Base-by-base conservation (phyloP, 1,140 invertebrate genomes). In the Conus ventricosus region DNA sequence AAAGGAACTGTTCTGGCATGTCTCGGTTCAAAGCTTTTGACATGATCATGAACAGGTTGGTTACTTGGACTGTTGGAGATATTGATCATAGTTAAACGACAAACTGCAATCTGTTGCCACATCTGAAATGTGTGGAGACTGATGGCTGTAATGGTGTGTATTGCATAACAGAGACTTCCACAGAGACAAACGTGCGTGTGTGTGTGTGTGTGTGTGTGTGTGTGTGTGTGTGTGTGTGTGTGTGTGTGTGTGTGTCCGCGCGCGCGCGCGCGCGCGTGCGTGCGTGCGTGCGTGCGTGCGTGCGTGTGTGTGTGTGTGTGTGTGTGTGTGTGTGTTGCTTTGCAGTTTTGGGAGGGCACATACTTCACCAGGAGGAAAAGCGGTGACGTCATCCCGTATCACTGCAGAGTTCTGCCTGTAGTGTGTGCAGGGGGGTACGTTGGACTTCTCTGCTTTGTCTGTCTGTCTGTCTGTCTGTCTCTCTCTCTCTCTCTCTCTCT, bases 311-410 rank as follows among this genome's bases (percentile, higher is more conserved):
- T 57, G 57, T 78, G 76, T 75, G 71, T 75, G 71, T 75, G 71
- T 75, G 25, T 75, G 20, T 75, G 20, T 75, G 11, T 75, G n/a
- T 75, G 11, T 23, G n/a, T 75, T 75, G 11, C n/a, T 75, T 6
- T 85, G 60, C 90, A 95, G 95, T 97, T 98, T 95, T 99, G 98
- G 96, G 97, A 98, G 94, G 98, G 98, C 54, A 97, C 97, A 67
- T 96, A 98, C 89, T 97, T 97, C 90, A 97, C 97, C 92, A 96
- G 97, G 84, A 96, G 97, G 92, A 97, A 98, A 95, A 97, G 96
- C 81, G 97, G 97, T 75, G 98, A 98, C 88, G 96, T 96, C n/a
- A 96, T 98, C n/a, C 96, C 97, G 57, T 96, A 98, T 88, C 97
- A 97, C 90, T 95, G 94, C 92, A 90, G 92, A 89, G 93, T 95